Percentiles rank a stretch among this genome's conserved stretches.
phyloP scores from a whole-genome alignment of 2,888 invertebrate species.

The Allolobophora icterica region DNA sequence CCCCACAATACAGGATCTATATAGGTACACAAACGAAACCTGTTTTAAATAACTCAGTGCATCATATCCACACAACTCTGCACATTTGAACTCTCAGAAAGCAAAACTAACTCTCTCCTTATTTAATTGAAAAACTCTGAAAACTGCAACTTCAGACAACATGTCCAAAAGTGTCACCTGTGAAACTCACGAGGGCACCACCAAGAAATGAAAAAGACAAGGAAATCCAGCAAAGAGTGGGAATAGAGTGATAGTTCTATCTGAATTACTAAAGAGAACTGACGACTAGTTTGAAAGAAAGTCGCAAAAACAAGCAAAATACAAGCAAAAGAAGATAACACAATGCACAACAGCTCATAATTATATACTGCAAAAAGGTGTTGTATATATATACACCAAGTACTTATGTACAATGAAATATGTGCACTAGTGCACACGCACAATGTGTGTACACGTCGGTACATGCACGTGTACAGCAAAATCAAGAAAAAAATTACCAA shows the following conservation, averaged over 20 bases:
- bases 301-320: constrained; percentile 29
- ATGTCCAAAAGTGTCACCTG: background rate
- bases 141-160: constrained; percentile 7
- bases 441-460: background rate
- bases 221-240: constrained; percentile 2
- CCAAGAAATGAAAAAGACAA: background rate
- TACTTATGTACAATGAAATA: background rate
- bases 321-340: constrained; percentile 21
- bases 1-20: background rate
- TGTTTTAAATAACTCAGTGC: background rate
- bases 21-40: background rate
- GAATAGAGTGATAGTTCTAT: background rate
- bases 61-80: background rate
- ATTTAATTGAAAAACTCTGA: constrained; percentile 8
- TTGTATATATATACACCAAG: constrained; percentile 1
- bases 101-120: background rate
- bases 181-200: background rate
- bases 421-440: background rate
- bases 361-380: constrained; percentile 19
- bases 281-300: constrained; percentile 13
- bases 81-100: background rate
- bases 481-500: background rate
- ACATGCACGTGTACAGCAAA: constrained; percentile 17
- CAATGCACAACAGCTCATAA: constrained; percentile 25
- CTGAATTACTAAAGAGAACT: background rate